A percentile compares a stretch with the other conserved stretches of the same genome.
phyloP scores from a whole-genome alignment of 1,140 invertebrate genomes.

The Yoshiicerus persimilis region DNA sequence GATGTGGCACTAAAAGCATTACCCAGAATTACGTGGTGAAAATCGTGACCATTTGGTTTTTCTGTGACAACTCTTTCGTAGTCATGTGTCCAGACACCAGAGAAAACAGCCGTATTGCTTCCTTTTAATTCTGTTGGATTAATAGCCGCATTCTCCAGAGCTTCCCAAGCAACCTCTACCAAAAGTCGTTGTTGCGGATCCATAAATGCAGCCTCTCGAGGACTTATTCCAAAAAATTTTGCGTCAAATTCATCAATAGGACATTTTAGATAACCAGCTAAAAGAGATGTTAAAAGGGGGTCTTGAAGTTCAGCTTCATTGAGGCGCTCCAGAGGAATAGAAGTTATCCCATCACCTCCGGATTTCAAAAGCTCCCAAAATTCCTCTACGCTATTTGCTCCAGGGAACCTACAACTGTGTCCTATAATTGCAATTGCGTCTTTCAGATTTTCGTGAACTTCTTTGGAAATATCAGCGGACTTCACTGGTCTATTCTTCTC shows the following conservation, averaged over 20 bases:
- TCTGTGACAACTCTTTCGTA: background rate
- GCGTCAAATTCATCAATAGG: conserved; percentile 56
- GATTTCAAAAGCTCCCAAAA: background rate
- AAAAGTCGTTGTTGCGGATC: conserved; percentile 66
- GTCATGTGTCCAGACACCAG: conserved; percentile 21
- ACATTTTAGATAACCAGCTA: conserved; percentile 24
- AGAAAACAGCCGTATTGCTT: background rate
- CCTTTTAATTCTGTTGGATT: background rate
- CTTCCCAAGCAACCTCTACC: conserved; percentile 64
- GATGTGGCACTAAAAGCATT: conserved; percentile 34
- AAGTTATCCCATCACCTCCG: background rate
- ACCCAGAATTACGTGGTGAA: conserved; percentile 29
- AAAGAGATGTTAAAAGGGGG: background rate
- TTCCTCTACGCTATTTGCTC: background rate
- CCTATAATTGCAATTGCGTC: conserved; percentile 1
- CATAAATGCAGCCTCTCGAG: conserved; percentile 62
- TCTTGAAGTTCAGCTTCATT: background rate
- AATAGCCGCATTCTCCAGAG: conserved; percentile 58
- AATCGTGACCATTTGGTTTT: background rate
- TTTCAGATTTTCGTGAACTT: background rate
- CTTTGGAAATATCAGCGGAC: background rate
- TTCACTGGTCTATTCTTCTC: background rate
- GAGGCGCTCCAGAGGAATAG: background rate
- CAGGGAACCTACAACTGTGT: background rate
- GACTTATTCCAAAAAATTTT: conserved; percentile 60